phyloP scores from a whole-genome alignment of 2,888 invertebrate species.

The Acanthosepion pharaonis region DNA sequence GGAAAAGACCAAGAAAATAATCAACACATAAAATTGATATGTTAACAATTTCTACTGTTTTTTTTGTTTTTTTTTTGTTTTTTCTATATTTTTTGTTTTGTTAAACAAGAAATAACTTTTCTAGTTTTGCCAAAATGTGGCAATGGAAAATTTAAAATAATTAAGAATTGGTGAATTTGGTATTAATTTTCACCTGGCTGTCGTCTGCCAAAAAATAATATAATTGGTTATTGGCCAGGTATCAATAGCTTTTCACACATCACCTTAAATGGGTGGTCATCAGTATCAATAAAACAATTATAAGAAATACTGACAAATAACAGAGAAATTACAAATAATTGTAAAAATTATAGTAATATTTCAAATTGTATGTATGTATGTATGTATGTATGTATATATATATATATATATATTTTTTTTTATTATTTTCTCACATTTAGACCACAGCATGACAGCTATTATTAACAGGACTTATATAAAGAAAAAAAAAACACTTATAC shows the following conservation, averaged over 20 bases:
- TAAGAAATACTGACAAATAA: background rate
- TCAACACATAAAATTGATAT: constrained; percentile 15
- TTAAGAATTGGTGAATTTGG: background rate
- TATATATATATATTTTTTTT: too few relatives aligned
- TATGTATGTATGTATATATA: too few relatives aligned
- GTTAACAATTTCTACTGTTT: constrained; percentile 12
- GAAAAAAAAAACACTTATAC: background rate
- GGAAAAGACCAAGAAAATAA: background rate
- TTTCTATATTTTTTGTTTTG: background rate
- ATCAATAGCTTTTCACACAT: background rate
- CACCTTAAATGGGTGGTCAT: background rate
- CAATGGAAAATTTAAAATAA: background rate
- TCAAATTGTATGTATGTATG: background rate
- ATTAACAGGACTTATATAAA: constrained; percentile 14
- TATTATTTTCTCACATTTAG: background rate
- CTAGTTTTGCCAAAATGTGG: background rate
- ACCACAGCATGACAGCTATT: background rate
- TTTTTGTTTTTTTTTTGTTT: background rate
- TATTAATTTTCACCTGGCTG: background rate
- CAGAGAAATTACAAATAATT: background rate
- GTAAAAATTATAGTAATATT: background rate
- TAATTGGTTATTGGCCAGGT: background rate
- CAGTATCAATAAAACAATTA: background rate
- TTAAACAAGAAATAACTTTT: background rate
- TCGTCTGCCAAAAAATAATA: background rate